A percentile compares a stretch with the other conserved stretches of the same genome.
Evolutionary conservation across 2,888 invertebrate genomes (phyloP).

Genomic region (Agonopterix arenella): DNA sequence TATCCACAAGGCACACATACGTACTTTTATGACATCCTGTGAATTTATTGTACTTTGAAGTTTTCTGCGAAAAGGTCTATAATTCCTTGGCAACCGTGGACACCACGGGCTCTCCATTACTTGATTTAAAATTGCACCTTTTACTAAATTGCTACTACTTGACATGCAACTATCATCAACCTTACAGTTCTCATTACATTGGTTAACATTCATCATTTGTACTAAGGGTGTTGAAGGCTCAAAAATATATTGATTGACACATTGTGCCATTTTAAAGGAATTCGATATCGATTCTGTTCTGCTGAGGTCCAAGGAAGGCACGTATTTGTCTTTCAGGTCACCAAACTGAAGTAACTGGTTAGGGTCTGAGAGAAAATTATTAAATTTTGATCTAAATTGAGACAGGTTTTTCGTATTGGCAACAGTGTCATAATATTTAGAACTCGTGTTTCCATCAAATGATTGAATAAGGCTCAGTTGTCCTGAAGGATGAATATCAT

Average conservation of each 20-base stretch:
- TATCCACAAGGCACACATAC: no score
- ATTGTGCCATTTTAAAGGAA: no score
- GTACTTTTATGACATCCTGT: conserved; percentile 1
- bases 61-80: conserved; percentile 49
- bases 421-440: no score
- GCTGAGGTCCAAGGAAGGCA: no score
- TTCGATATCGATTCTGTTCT: no score
- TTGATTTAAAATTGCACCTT: conserved; percentile 60
- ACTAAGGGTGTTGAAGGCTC: no score
- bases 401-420: no score
- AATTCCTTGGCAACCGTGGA: conserved; percentile 52
- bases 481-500: conserved; percentile 16
- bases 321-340: not conserved
- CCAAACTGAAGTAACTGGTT: not conserved
- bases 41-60: not conserved
- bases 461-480: conserved; percentile 7
- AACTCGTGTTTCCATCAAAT: no score
- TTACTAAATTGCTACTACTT: conserved; percentile 9
- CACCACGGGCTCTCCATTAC: conserved; percentile 78
- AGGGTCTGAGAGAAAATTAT: not conserved
- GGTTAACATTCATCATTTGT: no score
- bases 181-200: no score
- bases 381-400: not conserved
- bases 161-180: no score
- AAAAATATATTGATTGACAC: no score